Base-by-base conservation (phyloP, 2,888 invertebrate genomes). In the Ectemnius lituratus region DNA sequence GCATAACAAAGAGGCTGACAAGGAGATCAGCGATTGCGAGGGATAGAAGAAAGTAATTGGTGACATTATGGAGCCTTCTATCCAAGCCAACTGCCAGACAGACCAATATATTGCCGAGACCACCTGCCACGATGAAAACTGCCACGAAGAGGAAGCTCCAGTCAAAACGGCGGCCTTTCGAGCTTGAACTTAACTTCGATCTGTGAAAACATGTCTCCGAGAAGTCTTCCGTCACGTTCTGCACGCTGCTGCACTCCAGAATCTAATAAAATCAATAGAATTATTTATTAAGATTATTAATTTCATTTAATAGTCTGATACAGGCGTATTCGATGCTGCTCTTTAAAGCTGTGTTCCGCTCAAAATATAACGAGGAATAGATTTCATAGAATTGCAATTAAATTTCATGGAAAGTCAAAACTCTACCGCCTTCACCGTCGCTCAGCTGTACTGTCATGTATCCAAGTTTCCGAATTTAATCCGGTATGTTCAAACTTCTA, bases 1-100 rank as follows among this genome's bases (percentile, higher is more conserved):
- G 98, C 98, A 99, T 99, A 70, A 98, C 98, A 88, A 98, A 96
- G 78, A 97, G 92, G 87, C 97, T 97, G 88, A 98, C 98, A 77
- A 98, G 93, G 72, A 98, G 93, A 92, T 99, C 98, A 66, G 98
- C 98, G 67, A 98, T 95, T 59, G 98, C 98, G 90, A 99, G 91
- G 23, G 98, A 98, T 85, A 98, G 93, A 77, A 98, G 93, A 91
- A 98, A 98, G 92, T 98, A 98, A 92, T 98, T 99, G 79, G 98
- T 98, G 80, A 97, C 97, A 91, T 97, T 98, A 91, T 98, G 98
- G 76, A 98, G 92, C 85, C 96, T 93, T 76, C 96, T 94, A 92
- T 99, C 98, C 88, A 97, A 92, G 76, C 95, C 95, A 84, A 99
- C 97, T 0, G 98, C 98, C 87, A 98, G 92, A 91, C 98, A 98